Evolutionary conservation across 2,888 invertebrate genomes (phyloP).

Genomic region (Dexiosoma caninum): DNA sequence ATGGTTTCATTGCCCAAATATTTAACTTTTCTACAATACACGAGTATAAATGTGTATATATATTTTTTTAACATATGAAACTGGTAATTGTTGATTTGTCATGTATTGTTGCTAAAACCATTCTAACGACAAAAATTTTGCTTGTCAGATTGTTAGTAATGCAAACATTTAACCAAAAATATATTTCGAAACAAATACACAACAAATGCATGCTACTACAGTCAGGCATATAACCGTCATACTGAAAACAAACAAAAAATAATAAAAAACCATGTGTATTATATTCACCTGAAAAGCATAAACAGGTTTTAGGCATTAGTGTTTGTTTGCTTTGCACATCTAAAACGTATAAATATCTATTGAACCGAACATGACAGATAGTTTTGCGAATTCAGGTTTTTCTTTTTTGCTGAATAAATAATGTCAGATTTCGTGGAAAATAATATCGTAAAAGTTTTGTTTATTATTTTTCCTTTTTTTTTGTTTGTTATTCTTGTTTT

Average conservation of each 20-base stretch:
- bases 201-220: not conserved
- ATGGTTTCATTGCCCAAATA: too few species aligned
- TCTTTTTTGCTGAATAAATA: conserved; percentile 46
- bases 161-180: not conserved
- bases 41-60: too few species aligned
- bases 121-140: too few species aligned
- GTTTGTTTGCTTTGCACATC: not conserved
- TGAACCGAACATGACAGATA: conserved; percentile 58
- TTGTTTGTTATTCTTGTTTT: too few species aligned
- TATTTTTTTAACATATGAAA: not conserved
- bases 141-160: too few species aligned
- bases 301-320: not conserved
- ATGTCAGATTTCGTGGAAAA: conserved; percentile 54
- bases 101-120: not conserved
- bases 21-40: too few species aligned
- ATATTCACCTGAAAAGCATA: conserved; percentile 1
- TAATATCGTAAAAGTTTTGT: conserved; percentile 46
- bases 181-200: not conserved
- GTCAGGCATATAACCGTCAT: not conserved
- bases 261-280: too few species aligned
- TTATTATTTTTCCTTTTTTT: conserved; percentile 31
- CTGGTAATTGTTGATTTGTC: not conserved
- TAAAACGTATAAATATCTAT: conserved; percentile 30
- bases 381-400: conserved; percentile 50
- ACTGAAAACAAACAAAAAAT: not conserved